Conservation (phyloP, 2,888 invertebrate species). For the Stictocephala bisonia region DNA sequence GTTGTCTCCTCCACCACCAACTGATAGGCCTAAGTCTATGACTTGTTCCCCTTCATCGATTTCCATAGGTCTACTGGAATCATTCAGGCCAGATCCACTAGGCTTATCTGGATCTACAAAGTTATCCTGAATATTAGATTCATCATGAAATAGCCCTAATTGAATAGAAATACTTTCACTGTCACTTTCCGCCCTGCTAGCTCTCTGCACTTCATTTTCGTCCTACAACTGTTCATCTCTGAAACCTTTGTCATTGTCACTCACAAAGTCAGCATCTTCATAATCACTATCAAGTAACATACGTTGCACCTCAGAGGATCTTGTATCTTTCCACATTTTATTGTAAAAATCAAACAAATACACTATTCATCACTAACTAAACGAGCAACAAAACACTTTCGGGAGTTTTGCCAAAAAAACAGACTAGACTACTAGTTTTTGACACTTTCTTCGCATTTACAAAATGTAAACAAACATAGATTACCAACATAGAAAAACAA, state of each 20-base stretch:
- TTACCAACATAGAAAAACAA: conserved; percentile 17
- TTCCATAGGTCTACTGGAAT: neutral
- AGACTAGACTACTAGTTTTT: conserved; percentile 10
- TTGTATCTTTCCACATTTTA: conserved; percentile 17
- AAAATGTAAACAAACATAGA: conserved; percentile 15
- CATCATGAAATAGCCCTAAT: neutral
- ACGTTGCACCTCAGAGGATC: conserved; percentile 4
- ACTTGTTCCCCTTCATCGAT: conserved; percentile 6
- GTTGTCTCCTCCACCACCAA: conserved; percentile 25
- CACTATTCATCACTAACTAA: conserved; percentile 10
- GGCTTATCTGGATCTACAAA: conserved; percentile 7
- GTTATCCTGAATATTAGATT: neutral
- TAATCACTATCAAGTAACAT: conserved; percentile 21
- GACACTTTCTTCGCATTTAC: neutral
- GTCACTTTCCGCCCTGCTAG: conserved; percentile 12
- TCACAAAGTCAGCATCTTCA: conserved; percentile 8
- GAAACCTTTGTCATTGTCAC: neutral
- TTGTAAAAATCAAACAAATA: neutral
- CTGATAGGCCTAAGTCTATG: conserved; percentile 5
- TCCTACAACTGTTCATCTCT: conserved; percentile 1
- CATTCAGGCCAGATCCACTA: conserved; percentile 2
- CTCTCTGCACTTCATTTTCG: conserved; percentile 6
- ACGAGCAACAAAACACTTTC: neutral
- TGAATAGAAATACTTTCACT: neutral
- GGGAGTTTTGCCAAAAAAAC: neutral